A percentile compares a stretch with the other conserved stretches of the same genome.
Conservation (phyloP, 2,888 invertebrate species). For the Tribolium freemani region DNA sequence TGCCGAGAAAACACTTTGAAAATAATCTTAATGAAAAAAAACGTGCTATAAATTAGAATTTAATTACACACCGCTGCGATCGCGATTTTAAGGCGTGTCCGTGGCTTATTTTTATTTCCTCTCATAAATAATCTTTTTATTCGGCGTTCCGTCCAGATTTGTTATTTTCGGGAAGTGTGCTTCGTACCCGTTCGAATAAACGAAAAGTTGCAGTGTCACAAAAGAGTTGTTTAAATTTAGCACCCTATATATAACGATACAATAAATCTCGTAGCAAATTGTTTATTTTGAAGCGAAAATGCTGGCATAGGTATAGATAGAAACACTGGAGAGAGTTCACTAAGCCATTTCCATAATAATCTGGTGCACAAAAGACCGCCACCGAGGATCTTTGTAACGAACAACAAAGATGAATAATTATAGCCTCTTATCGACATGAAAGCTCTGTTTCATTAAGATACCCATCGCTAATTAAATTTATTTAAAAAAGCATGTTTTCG, state of each 20-base stretch:
- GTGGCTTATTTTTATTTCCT: neutral
- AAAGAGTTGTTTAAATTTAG: neutral
- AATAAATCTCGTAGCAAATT: conserved; percentile 3
- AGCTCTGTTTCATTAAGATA: conserved; percentile 1
- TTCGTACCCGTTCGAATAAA: neutral
- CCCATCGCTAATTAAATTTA: neutral
- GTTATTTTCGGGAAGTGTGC: neutral
- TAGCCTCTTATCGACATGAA: conserved; percentile 3
- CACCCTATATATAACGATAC: neutral
- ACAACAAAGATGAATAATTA: conserved; percentile 30
- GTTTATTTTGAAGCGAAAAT: conserved; percentile 9
- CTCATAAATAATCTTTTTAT: neutral
- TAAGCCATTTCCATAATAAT: conserved; percentile 31
- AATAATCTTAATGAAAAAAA: too few relatives aligned
- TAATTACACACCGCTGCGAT: neutral
- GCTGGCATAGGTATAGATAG: conserved; percentile 3
- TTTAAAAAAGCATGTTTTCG: conserved; percentile 20
- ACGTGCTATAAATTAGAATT: neutral
- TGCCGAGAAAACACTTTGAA: too few relatives aligned
- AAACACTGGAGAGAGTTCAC: conserved; percentile 13
- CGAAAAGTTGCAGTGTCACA: neutral
- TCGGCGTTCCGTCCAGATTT: neutral
- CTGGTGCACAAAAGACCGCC: conserved; percentile 23
- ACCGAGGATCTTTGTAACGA: conserved; percentile 12
- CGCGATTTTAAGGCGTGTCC: neutral